A percentile compares a stretch with the other conserved stretches of the same genome.
These are phyloP conservation scores for Linepithema humile DNA, from an alignment of 1,140 invertebrate species.

Conservation along the genomic window DNA sequence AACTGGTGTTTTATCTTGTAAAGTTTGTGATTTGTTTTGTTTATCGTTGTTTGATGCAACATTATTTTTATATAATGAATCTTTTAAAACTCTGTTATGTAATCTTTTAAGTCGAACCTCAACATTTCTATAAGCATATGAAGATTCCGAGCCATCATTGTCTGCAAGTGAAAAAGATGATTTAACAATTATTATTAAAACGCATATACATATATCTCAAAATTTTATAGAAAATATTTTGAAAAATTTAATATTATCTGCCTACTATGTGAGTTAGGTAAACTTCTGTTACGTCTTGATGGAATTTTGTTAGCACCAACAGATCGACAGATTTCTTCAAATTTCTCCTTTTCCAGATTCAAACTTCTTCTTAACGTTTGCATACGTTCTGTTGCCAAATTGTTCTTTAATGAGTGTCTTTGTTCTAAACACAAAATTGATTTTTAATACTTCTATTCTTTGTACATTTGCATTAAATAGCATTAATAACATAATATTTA, in stretches of 20 bases:
- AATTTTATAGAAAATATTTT: neutral
- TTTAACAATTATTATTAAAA: slow-evolving; percentile 9
- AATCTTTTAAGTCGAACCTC: slow-evolving; percentile 59
- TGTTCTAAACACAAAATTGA: slow-evolving; percentile 8
- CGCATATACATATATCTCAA: neutral
- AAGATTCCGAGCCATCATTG: neutral
- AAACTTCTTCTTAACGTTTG: slow-evolving; percentile 66
- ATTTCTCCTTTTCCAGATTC: neutral
- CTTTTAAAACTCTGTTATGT: slow-evolving; percentile 25
- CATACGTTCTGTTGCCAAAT: slow-evolving; percentile 70
- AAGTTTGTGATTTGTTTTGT: neutral
- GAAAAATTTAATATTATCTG: neutral
- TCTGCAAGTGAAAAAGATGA: neutral
- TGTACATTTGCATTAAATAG: no score
- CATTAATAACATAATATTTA: neutral
- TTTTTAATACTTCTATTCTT: neutral
- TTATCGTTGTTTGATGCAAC: neutral
- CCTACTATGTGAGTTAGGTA: neutral
- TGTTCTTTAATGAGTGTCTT: slow-evolving; percentile 54
- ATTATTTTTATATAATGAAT: neutral
- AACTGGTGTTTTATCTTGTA: neutral
- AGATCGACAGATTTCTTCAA: neutral
- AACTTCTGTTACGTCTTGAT: neutral
- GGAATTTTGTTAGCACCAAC: neutral
- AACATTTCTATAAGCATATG: slow-evolving; percentile 60